These are phyloP conservation scores for Pterocles burchelli DNA, from an alignment of 2,113 vertebrate genomes.

Conservation along the genomic window DNA sequence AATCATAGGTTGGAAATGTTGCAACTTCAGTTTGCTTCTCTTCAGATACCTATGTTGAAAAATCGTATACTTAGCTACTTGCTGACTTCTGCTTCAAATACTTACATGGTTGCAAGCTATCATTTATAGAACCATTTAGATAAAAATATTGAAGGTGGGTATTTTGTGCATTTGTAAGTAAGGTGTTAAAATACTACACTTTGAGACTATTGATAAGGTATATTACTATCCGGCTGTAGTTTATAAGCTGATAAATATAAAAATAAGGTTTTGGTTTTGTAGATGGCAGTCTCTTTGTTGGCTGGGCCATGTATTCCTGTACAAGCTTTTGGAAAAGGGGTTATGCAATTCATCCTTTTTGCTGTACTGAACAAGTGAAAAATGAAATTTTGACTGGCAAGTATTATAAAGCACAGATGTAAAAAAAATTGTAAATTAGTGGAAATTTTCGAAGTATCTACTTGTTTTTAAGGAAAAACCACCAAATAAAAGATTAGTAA, in stretches of 20 bases:
- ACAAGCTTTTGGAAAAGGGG: not conserved
- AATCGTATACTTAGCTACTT: not conserved
- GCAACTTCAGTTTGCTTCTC: not conserved
- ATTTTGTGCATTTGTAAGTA: not conserved
- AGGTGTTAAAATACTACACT: not conserved
- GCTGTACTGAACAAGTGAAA: not conserved
- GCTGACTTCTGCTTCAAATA: not conserved
- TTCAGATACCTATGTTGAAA: not conserved
- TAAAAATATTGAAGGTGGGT: not conserved
- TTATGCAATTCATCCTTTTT: not conserved
- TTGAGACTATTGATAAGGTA: not conserved
- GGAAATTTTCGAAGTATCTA: not conserved
- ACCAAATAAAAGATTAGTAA: not conserved
- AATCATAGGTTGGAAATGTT: not conserved
- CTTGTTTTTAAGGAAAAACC: not conserved
- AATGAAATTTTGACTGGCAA: not conserved
- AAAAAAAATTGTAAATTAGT: not conserved
- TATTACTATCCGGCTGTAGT: not conserved
- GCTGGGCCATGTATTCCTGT: not conserved
- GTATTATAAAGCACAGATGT: not conserved
- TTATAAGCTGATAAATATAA: not conserved
- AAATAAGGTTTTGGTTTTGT: not conserved
- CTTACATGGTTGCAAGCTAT: not conserved
- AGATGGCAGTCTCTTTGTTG: not conserved
- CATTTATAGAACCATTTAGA: not conserved